A percentile compares a stretch with the other conserved stretches of the same genome.
These are phyloP conservation scores for Polypedilum pembai DNA, from an alignment of 1,140 invertebrate genomes.

Conservation along the genomic window DNA sequence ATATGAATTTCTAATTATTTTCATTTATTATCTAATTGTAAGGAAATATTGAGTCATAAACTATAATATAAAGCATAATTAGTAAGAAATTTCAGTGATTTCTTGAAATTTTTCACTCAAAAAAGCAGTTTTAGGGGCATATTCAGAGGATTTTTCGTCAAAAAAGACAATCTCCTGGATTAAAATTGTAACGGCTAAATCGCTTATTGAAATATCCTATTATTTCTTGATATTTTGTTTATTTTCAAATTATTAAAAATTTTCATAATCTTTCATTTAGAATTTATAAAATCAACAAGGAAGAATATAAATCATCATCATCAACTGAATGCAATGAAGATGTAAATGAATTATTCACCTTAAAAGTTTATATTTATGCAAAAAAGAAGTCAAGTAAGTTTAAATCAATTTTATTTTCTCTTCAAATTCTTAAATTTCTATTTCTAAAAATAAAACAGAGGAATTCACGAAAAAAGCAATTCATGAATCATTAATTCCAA, in stretches of 20 bases:
- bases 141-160: too few species aligned
- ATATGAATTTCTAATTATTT: too few species aligned
- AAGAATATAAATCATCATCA: not conserved
- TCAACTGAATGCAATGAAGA: not conserved
- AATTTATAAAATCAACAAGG: not conserved
- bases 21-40: too few species aligned
- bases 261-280: not conserved
- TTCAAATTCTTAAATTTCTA: not conserved
- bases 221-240: too few species aligned
- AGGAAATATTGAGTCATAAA: too few species aligned
- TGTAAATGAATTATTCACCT: not conserved
- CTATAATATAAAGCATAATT: too few species aligned
- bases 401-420: not conserved
- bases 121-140: too few species aligned
- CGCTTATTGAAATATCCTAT: too few species aligned
- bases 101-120: not conserved
- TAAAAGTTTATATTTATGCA: not conserved
- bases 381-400: not conserved
- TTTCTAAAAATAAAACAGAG: not conserved
- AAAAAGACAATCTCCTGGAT: too few species aligned
- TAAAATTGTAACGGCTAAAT: too few species aligned
- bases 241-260: not conserved
- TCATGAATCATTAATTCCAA: not conserved
- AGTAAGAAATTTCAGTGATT: too few species aligned
- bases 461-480: not conserved